These are phyloP conservation scores for Hypselothyrea guttata DNA, from an alignment of 2,888 invertebrate species.

Conservation along the genomic window DNA sequence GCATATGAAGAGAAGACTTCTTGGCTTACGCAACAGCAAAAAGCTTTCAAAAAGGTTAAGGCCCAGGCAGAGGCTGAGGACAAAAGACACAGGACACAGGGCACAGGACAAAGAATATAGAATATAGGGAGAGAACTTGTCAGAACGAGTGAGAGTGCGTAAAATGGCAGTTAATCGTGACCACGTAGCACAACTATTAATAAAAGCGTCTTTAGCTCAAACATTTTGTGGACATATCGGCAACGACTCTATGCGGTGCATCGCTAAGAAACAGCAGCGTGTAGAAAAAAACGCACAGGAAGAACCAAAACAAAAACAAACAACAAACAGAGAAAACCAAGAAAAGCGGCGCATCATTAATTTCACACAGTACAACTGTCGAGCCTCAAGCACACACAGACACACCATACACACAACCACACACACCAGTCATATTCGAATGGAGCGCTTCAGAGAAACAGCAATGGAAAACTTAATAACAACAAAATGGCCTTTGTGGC, in stretches of 20 bases:
- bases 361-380: constrained; percentile 76
- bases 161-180: constrained; percentile 76
- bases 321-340: constrained; percentile 42
- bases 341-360: constrained; percentile 72
- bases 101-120: not conserved
- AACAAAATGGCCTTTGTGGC: constrained; percentile 77
- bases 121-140: constrained; percentile 11
- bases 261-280: not conserved
- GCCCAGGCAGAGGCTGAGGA: constrained; percentile 12
- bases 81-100: not conserved
- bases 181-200: constrained; percentile 75
- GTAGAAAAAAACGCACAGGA: too few relatives aligned
- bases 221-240: constrained; percentile 71
- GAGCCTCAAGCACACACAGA: constrained; percentile 53
- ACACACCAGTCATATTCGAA: constrained; percentile 24
- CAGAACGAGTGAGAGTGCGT: constrained; percentile 64
- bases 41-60: constrained; percentile 72
- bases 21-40: constrained; percentile 75
- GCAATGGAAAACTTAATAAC: constrained; percentile 77
- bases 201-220: constrained; percentile 71
- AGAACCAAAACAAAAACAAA: constrained; percentile 32
- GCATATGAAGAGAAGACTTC: constrained; percentile 50
- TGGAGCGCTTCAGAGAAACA: constrained; percentile 58
- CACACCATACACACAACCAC: constrained; percentile 18
- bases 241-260: constrained; percentile 15